Evolutionary conservation across 2,797 vertebrate genomes (phyloP), one percentile per base, ranked within the genome.

Genomic region (Salarias fasciatus): DNA sequence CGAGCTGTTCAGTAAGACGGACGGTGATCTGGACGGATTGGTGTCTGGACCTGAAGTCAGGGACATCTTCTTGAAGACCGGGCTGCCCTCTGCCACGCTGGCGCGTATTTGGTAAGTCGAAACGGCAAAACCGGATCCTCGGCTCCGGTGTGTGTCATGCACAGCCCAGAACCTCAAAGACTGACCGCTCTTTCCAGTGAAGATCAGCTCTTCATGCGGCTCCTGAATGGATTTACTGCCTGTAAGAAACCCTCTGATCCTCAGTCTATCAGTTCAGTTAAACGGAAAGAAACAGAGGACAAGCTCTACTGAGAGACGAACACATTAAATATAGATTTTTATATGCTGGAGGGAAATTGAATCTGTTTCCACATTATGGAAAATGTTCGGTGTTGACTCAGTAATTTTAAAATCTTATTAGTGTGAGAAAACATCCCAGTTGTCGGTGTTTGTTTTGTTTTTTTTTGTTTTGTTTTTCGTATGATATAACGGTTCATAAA

Each of bases 61-160:
- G 88, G 97, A 99, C 68, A 95, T 99, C 10, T 99, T 99, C 84
- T 86, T 99, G 53, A 98, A 98, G 86, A 99, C 98, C 0, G 97
- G 97, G 38, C 90, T 99, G 63, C 94, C 96, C 50, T 96, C 98
- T 64, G 82, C 92, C 59, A 93, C 96, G 6, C 92, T 99, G 2
- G 98, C 98, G 50, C 96, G 93, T 49, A 97, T 99, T 89, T 99
- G 98, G 98, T 99, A 91, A 92, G 84, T 8, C 42, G n/a, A 0
- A 3, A 14, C 0, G 8, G 4, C 31, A 33, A 8, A 35, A 6
- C 33, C 35, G 33, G 18, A 0, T 24, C 36, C 3, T 58, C 9
- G 42, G 6, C 12, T 29, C 4, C 5, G 40, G 6, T 5, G 6
- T n/a, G n/a, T n/a, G n/a, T n/a, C n/a, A n/a, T n/a, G n/a, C n/a